Base-by-base conservation (phyloP, 1,140 invertebrate genomes). In the Leptinotarsa texana region DNA sequence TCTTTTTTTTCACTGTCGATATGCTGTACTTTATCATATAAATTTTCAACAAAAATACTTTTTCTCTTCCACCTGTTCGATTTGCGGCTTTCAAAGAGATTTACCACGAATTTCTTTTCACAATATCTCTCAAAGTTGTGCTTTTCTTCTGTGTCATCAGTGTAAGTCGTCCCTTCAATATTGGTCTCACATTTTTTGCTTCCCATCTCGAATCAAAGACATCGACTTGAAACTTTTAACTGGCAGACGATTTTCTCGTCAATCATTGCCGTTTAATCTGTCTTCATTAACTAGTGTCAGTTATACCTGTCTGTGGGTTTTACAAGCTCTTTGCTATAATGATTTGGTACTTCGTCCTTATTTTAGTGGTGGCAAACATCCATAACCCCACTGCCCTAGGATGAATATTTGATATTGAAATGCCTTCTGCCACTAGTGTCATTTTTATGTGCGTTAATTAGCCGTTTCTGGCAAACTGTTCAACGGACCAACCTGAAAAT, bases 61-160 rank as follows among this genome's bases (percentile, higher is more conserved):
- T 21, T 27, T 18, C 68, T 17, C 21, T 69, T 69, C 68, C 68
- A 69, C 48, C 48, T 69, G 13, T 69, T 69, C 27, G 68, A 69
- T 13, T n/a, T 33, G 18, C 68, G 68, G 47, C 68, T 69, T 21
- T 69, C 48, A 13, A 69, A 69, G 21, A 69, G 21, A 51, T 69
- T 69, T 2, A 48, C 48, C n/a, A 69, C 68, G 21, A 69, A 69
- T 51, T 49, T 69, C 13, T 22, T 47, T 13, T 49, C 47, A 8
- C 18, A n/a, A 22, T 8, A 6, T 51, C 27, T 66, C 22, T 22
- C 21, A 24, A 22, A 22, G 5, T 18, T 17, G 22, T 66, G n/a
- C 13, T 66, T 22, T 66, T 21, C 13, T 24, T 66, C 27, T 15
- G 17, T 66, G 21, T 18, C 63, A 66, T 21, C 63, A 21, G 27